Percentiles rank a stretch among this genome's conserved stretches.
Conservation (phyloP, 2,113 vertebrate genomes). For the Perca fluviatilis region DNA sequence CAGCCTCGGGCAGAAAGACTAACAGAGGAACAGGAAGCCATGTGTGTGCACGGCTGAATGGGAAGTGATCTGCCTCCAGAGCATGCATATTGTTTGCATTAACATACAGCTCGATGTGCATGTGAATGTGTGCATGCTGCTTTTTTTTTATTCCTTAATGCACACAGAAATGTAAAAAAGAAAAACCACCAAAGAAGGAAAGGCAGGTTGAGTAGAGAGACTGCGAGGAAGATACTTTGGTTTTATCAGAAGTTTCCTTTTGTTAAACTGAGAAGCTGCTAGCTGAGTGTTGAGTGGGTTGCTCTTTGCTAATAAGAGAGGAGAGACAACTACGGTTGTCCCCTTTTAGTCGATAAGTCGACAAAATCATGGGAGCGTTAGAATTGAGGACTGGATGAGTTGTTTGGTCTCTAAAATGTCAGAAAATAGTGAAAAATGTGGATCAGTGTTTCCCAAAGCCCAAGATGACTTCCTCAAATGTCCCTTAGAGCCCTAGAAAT, state of each 20-base stretch:
- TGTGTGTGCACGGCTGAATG: conserved; percentile 36
- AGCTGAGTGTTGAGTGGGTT: background rate
- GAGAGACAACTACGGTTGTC: no score
- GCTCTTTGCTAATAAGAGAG: no score
- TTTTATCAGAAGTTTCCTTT: background rate
- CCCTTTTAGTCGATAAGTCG: no score
- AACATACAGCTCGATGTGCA: background rate
- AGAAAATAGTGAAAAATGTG: no score
- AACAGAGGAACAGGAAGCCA: conserved; percentile 14
- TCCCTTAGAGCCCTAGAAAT: no score
- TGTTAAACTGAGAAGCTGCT: background rate
- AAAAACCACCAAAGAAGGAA: background rate
- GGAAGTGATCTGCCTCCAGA: conserved; percentile 6
- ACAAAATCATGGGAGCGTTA: no score
- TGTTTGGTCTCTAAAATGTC: no score
- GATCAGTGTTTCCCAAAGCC: no score
- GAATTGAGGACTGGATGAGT: no score
- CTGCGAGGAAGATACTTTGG: background rate
- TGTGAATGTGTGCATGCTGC: background rate
- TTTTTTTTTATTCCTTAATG: conserved; percentile 12
- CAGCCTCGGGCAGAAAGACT: conserved; percentile 50
- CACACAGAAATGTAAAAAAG: background rate
- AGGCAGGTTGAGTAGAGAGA: background rate
- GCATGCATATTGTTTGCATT: conserved; percentile 24
- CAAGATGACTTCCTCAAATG: no score